A percentile compares a stretch with the other conserved stretches of the same genome.
Conservation (phyloP, 2,888 invertebrate species). For the Phanerotoma sp. region DNA sequence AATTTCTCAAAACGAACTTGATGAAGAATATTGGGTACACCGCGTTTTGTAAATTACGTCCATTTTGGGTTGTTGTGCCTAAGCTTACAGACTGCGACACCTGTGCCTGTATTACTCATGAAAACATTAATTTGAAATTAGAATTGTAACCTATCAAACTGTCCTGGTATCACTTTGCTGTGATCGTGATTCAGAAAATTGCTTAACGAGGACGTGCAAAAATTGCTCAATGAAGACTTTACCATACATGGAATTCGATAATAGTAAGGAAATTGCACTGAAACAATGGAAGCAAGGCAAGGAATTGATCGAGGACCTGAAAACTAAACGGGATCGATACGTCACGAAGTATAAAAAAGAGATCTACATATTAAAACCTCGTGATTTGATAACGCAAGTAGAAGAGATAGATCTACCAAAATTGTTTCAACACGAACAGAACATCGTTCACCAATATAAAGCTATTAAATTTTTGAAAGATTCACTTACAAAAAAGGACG, state of each 20-base stretch:
- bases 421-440: slow-evolving; percentile 30
- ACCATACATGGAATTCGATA: slow-evolving; percentile 8
- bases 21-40: slow-evolving; percentile 28
- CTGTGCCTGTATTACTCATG: slow-evolving; percentile 25
- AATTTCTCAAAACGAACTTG: too few relatives aligned
- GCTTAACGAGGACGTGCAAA: slow-evolving; percentile 15
- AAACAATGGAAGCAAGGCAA: slow-evolving; percentile 12
- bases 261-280: slow-evolving; percentile 4
- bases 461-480: slow-evolving; percentile 28
- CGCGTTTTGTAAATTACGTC: slow-evolving; percentile 34
- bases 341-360: slow-evolving; percentile 37
- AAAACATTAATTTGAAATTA: slow-evolving; percentile 22
- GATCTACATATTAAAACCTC: slow-evolving; percentile 32
- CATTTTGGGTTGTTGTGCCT: slow-evolving; percentile 39
- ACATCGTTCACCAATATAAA: slow-evolving; percentile 29
- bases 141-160: neutral
- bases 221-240: slow-evolving; percentile 3
- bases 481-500: slow-evolving; percentile 29
- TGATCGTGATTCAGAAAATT: slow-evolving; percentile 14
- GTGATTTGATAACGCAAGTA: slow-evolving; percentile 9
- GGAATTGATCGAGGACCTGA: slow-evolving; percentile 30
- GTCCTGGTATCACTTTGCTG: slow-evolving; percentile 16
- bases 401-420: too few relatives aligned
- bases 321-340: slow-evolving; percentile 37
- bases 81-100: slow-evolving; percentile 38